Evolutionary conservation across 92 coral and sea anemone genomes (phyloP).

Genomic region (Epizoanthus scotinus): DNA sequence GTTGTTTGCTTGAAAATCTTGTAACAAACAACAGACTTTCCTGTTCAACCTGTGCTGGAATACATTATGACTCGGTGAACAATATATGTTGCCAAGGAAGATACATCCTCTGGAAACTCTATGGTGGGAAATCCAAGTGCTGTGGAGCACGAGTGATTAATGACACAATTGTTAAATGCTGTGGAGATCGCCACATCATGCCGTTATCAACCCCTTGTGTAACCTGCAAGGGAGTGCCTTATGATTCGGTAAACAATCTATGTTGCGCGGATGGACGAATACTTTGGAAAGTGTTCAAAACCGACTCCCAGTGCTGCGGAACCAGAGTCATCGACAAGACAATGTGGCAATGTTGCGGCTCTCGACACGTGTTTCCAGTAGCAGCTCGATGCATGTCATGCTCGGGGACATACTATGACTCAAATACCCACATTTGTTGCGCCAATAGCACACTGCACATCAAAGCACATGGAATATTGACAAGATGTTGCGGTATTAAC

Average conservation of each 20-base stretch:
- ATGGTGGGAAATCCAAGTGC: neutral
- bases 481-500: neutral
- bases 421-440: conserved; percentile 1
- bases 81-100: conserved; percentile 1
- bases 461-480: neutral
- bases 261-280: neutral
- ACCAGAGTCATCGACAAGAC: conserved; percentile 1
- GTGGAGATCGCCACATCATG: neutral
- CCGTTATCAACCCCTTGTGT: neutral
- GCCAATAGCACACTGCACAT: neutral
- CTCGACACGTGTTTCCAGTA: conserved; percentile 2
- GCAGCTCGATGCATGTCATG: neutral
- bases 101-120: neutral
- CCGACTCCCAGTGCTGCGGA: conserved; percentile 9
- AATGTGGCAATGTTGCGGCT: neutral
- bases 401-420: neutral
- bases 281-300: neutral
- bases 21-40: too few relatives aligned
- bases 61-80: neutral
- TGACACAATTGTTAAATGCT: neutral
- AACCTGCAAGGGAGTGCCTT: neutral
- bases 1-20: too few relatives aligned
- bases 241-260: neutral
- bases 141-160: conserved; percentile 2
- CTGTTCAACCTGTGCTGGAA: conserved; percentile 6